Conservation (phyloP, 1,140 invertebrate species). For the Gonatopus flavifemur region DNA sequence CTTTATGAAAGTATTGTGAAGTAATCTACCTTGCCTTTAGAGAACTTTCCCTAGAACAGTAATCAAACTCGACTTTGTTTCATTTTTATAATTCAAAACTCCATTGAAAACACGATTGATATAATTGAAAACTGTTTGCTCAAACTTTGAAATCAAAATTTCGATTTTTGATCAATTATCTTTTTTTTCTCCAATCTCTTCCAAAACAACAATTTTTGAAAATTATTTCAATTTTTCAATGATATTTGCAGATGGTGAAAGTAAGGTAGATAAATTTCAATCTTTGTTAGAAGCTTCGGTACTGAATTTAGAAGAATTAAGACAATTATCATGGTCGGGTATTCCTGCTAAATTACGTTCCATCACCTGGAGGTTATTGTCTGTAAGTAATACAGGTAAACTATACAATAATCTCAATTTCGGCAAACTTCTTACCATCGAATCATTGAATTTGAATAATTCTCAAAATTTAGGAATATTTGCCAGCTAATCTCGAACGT, state of each 20-base stretch:
- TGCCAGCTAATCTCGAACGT: constrained; percentile 87
- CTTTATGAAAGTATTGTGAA: no score
- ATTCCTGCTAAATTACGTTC: constrained; percentile 83
- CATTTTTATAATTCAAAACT: no score
- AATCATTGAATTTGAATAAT: not conserved
- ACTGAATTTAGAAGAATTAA: constrained; percentile 81
- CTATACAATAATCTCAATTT: not conserved
- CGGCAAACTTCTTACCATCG: not conserved
- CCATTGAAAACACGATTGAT: no score
- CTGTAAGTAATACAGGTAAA: constrained; percentile 59
- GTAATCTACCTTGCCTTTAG: no score
- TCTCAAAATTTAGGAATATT: constrained; percentile 68
- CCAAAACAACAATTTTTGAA: no score
- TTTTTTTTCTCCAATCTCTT: no score
- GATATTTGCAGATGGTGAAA: constrained; percentile 58
- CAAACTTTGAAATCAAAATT: no score
- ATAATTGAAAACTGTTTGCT: no score
- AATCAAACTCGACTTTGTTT: no score
- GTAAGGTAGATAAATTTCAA: constrained; percentile 83
- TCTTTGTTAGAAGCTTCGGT: constrained; percentile 71
- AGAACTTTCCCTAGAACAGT: no score
- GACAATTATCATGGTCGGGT: constrained; percentile 93
- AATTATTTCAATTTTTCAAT: no score
- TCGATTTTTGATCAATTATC: no score
- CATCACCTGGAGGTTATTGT: constrained; percentile 74